Base-by-base conservation (phyloP, 2,113 vertebrate genomes). In the Trichomycterus rosablanca region DNA sequence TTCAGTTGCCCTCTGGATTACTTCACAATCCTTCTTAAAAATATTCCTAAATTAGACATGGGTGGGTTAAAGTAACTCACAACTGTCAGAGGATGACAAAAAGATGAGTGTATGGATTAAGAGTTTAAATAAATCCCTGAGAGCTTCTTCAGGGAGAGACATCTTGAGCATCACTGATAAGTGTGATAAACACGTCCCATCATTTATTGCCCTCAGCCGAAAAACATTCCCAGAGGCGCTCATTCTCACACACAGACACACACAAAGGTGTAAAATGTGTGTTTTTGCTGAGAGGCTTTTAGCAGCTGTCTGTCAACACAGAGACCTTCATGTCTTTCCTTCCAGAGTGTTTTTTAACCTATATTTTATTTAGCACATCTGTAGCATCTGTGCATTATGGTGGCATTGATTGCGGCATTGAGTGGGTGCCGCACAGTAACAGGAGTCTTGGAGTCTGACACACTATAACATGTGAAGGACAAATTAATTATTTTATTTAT, bases 91-190 rank as follows among this genome's bases (percentile, higher is more conserved):
- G 15, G 34, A 32, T 48, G 43, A 42, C 48, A 61, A 48, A 68
- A 37, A 45, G 37, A 35, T 59, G 58, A 57, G 34, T 60, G 18
- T 45, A 10, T 57, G 69, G 63, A 71, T 72, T 67, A 72, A 55
- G 26, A 42, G 58, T 40, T 35, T 62, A 56, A 51, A 63, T 50
- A 53, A 63, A 49, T 59, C 39, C 32, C 53, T 40, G 23, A 39
- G 23, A 32, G 34, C 19, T 46, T 50, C 45, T 55, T 65, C 53
- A 39, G 62, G 42, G 44, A 45, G 42, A 24, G 30, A 45, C 42
- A 56, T 46, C 8, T 9, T 3, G 10, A 28, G 43, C 24, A 58
- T 59, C 19, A 32, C 40, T 16, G 18, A 48, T 22, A 49, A 68
- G 30, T 46, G 28, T 30, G 45, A 66, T 58, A 66, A 58, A 59